A percentile compares a stretch with the other conserved stretches of the same genome.
These are phyloP conservation scores for Antedon mediterranea DNA, from an alignment of 53 echinoderm and acorn worm species.

Conservation along the genomic window DNA sequence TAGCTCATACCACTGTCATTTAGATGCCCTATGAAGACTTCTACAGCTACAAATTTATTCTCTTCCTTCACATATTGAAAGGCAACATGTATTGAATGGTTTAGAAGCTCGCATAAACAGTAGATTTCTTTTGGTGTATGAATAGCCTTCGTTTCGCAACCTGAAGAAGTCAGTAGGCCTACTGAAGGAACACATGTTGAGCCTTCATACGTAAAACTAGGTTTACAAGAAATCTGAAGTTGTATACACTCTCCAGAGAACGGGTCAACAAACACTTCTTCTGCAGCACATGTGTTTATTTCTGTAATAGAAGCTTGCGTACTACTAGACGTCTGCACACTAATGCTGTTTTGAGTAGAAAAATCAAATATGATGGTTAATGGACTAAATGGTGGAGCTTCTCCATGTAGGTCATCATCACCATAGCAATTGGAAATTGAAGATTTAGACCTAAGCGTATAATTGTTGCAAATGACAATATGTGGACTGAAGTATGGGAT, in stretches of 20 bases:
- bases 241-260: conserved; percentile 11
- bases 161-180: too few species aligned
- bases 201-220: not conserved
- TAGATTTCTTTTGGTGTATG: not conserved
- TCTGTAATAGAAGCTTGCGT: conserved; percentile 7
- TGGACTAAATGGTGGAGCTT: too few species aligned
- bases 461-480: not conserved
- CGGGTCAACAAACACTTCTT: conserved; percentile 22
- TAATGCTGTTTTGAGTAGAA: not conserved
- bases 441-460: not conserved
- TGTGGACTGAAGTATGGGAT: not conserved
- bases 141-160: too few species aligned
- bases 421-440: not conserved
- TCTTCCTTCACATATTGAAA: not conserved
- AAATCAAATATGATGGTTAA: not conserved
- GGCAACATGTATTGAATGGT: not conserved
- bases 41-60: not conserved
- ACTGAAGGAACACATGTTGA: not conserved
- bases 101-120: not conserved
- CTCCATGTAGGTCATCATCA: too few species aligned
- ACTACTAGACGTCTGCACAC: not conserved
- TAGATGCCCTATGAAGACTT: not conserved
- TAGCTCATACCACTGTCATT: not conserved
- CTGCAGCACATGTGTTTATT: conserved; percentile 1
- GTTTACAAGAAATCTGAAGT: not conserved